Base-by-base conservation (phyloP, 2,888 invertebrate genomes). In the Rhagium mordax region DNA sequence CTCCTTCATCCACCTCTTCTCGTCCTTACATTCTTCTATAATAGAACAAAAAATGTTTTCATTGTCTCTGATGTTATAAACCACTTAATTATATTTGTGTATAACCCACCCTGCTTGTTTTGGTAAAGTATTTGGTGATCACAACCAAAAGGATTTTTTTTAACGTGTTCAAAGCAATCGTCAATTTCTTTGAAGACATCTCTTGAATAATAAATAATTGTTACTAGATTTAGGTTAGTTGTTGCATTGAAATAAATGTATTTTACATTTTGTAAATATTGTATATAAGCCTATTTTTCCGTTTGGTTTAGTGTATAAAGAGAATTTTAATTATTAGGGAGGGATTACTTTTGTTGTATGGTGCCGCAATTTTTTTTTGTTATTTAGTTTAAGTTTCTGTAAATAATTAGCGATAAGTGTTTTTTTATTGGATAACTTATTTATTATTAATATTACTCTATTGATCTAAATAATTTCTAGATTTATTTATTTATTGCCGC, bases 231-330 rank as follows among this genome's bases (percentile, higher is more conserved):
- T 81, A 81, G 78, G 80, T 76, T 81, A 81, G 78, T 82, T 83
- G 84, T 83, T 83, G 81, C 81, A 82, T 76, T 79, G 77, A 81
- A 81, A 82, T 80, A 49, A 80, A 79, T 82, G 82, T 81, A 81
- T 74, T 80, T 81, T 78, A 80, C 73, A 82, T 72, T 65, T 59
- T 82, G 81, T 82, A 82, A 73, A 82, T 82, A 82, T 70, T 84
- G 84, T 84, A 84, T 72, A 84, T 84, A 84, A 67, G 64, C 69
- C 72, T 74, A 77, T 74, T 72, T 74, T 75, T 72, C 16, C 53
- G 61, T 41, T 16, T 59, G 15, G 29, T 57, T 62, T 21, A 21
- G 13, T 55, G 51, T 51, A 20, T 51, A 51, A 20, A 51, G 8
- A 51, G 18, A 51, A 20, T 51, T 20, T 51, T 51, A 51, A 51